Conservation (phyloP, 2,888 invertebrate genomes). For the Drosophila tripunctata region DNA sequence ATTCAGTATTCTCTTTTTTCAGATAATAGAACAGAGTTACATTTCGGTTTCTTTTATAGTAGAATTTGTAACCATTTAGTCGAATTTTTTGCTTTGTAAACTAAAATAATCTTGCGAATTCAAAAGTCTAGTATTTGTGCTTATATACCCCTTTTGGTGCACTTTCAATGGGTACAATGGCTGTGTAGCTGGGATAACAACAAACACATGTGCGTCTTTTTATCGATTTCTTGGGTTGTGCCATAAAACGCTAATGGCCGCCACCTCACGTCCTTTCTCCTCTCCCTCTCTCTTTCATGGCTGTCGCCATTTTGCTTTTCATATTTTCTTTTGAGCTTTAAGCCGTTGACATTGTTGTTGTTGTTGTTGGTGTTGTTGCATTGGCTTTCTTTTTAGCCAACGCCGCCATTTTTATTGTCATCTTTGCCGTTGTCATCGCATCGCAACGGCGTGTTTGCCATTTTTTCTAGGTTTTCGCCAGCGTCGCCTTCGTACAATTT, state of each 20-base stretch:
- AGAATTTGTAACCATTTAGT: too few relatives aligned
- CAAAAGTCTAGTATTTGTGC: too few relatives aligned
- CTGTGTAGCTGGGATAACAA: conserved; percentile 19
- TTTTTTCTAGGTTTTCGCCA: conserved; percentile 61
- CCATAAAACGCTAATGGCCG: conserved; percentile 73
- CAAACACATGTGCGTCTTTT: conserved; percentile 43
- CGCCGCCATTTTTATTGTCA: conserved; percentile 77
- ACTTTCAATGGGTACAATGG: not conserved
- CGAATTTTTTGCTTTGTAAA: too few relatives aligned
- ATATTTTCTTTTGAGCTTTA: conserved; percentile 76
- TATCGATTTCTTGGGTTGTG: conserved; percentile 68
- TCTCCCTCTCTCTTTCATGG: not conserved
- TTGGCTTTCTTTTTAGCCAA: conserved; percentile 40
- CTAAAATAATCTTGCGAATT: too few relatives aligned
- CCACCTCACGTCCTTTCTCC: conserved; percentile 9
- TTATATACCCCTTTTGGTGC: not conserved
- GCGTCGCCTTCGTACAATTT: conserved; percentile 59
- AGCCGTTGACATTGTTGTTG: conserved; percentile 51
- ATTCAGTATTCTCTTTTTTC: not conserved
- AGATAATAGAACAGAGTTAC: too few relatives aligned
- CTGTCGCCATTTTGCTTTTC: conserved; percentile 72
- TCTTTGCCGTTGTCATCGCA: conserved; percentile 67
- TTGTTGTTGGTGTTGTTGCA: conserved; percentile 25
- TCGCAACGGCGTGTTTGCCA: conserved; percentile 57
- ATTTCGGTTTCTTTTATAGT: too few relatives aligned